Evolutionary conservation across 2,113 vertebrate genomes (phyloP), one percentile per base, ranked within the genome.

Genomic region (Ptychochromis oligacanthus): DNA sequence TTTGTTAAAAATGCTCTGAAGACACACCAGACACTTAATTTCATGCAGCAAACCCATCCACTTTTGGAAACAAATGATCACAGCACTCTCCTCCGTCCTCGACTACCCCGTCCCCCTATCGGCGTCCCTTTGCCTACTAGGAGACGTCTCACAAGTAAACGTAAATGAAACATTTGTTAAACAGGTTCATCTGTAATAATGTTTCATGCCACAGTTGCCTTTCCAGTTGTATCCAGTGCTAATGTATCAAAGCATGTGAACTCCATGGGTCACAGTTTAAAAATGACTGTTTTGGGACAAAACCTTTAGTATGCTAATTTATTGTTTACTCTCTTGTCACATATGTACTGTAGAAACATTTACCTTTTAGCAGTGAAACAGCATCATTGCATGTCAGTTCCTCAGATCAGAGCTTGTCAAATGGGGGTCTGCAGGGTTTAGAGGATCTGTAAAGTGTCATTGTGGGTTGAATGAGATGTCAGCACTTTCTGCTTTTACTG

Each of bases 381-480:
- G 43, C 31, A 28, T 70, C 43, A 28, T 49, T 70, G 65, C 28
- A 43, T 34, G 7, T 17, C 17, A 58, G n/a, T 67, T 20, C 20
- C 14, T 62, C 38, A 14, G 24, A 38, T 60, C 34, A 36, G 0
- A 46, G 60, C 38, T 49, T 72, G 43, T 79, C 11, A 34, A 9
- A 75, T 14, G 38, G 57, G 22, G 65, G 40, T 49, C 40, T 70
- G 65, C 65, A 70, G 77, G 17, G 38, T 77, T 52, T 46, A 46
- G 52, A 81, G 17, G 6, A 59, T 5, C 77, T 64, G 20, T 15
- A 10, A 62, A 55, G 36, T 81, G 61, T 43, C 49, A 72, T 11
- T 56, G 77, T 65, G 62, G 10, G 28, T 24, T 77, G 34, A 24
- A 38, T 67, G 57, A 83, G 40, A 36, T 65, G 62, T 74, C 84